Percentiles rank a stretch among this genome's conserved stretches.
phyloP scores from a whole-genome alignment of 2,888 invertebrate genomes.

The Caenorhabditis panamensis region DNA sequence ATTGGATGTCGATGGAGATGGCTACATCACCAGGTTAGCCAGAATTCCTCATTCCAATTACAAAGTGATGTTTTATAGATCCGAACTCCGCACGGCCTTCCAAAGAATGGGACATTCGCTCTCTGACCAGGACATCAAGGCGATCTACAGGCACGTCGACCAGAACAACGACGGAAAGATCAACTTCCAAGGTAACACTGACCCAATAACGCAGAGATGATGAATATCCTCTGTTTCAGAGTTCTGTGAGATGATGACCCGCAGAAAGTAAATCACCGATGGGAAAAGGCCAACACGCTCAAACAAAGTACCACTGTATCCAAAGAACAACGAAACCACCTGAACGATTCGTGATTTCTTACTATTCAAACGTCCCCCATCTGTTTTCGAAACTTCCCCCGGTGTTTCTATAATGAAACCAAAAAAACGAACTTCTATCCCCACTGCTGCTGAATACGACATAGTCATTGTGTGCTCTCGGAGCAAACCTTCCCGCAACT shows the following conservation, averaged over 20 bases:
- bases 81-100: conserved; percentile 82
- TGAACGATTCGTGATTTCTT: too few species aligned
- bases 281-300: not conserved
- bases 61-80: conserved; percentile 61
- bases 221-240: conserved; percentile 68
- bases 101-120: conserved; percentile 81
- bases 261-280: conserved; percentile 75
- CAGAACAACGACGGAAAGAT: conserved; percentile 82
- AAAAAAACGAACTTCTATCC: conserved; percentile 10
- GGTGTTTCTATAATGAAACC: conserved; percentile 8
- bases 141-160: conserved; percentile 82
- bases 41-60: not conserved
- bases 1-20: conserved; percentile 81
- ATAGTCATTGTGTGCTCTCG: conserved; percentile 47
- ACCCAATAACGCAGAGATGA: not conserved
- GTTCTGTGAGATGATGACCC: conserved; percentile 80
- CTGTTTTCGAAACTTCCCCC: not conserved
- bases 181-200: conserved; percentile 76
- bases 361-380: not conserved
- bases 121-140: conserved; percentile 80
- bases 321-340: conserved; percentile 26
- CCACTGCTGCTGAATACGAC: conserved; percentile 47
- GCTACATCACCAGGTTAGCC: conserved; percentile 78
- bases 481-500: not conserved
- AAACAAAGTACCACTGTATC: not conserved